Base-by-base conservation (phyloP, 2,113 vertebrate species). In the Carlito syrichta region DNA sequence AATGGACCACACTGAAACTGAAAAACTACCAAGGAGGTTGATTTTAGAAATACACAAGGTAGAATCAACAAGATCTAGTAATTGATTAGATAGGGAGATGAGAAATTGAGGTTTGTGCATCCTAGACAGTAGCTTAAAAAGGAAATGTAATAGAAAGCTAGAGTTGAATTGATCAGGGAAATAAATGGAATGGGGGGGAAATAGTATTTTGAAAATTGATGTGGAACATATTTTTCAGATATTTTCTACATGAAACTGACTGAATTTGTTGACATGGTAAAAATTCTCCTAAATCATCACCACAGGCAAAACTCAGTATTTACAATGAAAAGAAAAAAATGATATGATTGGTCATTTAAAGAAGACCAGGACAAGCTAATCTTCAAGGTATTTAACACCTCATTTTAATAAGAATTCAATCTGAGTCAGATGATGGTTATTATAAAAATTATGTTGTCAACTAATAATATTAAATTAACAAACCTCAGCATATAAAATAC, bases 401-500 rank as follows among this genome's bases (percentile, higher is more conserved):
- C 54, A 86, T 89, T 54, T 89, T 74, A 60, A 86, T 35, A 86
- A 4, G 14, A 90, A 92, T 62, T 45, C n/a, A 89, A 78, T 92
- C 45, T 82, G 8, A 96, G 86, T 62, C 43, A 81, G 7, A 88
- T 30, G 27, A 90, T 89, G 32, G 4, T 40, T 71, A 84, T 77
- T 95, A 83, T 56, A 81, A 93, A 92, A 92, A 79, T 63, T 95
- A 95, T 66, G 77, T 88, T 89, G 83, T 69, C 91, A 88, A 71
- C 12, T 83, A 86, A 89, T 38, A 91, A 81, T 66, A 74, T 20
- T 90, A 88, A 95, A 83, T 89, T 89, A 95, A 86, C 58, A 1
- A 35, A 62, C 38, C 38, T 86, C 52, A 23, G 35, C 30, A 91
- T 84, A 86, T 69, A 93, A 94, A 91, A 16, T 35, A 86, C 50